These are phyloP conservation scores for Polypedilum pembai DNA, from an alignment of 1,140 invertebrate species.

Conservation along the genomic window DNA sequence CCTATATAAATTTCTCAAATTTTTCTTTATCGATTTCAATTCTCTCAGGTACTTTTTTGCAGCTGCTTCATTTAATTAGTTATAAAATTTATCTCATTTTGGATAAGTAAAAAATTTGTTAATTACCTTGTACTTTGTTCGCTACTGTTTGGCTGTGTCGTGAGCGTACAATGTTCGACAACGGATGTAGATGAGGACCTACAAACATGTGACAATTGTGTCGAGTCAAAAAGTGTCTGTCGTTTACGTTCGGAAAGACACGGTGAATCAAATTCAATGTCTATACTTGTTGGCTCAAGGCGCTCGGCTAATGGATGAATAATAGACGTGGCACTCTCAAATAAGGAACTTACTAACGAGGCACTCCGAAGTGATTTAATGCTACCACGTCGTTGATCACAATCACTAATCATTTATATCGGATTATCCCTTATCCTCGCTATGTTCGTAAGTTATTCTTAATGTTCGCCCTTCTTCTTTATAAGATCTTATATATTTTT, in stretches of 20 bases:
- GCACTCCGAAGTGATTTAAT: slow-evolving; percentile 27
- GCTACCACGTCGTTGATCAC: slow-evolving; percentile 14
- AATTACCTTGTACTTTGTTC: no score
- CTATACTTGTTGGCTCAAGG: neutral
- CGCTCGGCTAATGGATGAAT: slow-evolving; percentile 12
- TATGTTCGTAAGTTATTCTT: neutral
- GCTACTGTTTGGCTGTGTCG: no score
- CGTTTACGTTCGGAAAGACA: neutral
- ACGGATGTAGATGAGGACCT: neutral
- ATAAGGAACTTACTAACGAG: slow-evolving; percentile 21
- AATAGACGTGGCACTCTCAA: slow-evolving; percentile 20
- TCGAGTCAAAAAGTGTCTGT: neutral
- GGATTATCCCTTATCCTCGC: neutral
- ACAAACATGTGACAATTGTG: neutral
- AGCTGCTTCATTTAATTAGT: no score
- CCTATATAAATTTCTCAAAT: no score
- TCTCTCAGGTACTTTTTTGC: no score
- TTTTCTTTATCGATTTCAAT: no score
- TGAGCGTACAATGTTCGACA: no score
- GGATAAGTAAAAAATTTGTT: no score
- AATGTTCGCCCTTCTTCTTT: neutral
- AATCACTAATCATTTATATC: slow-evolving; percentile 25
- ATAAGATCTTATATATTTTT: no score
- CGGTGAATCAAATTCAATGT: neutral
- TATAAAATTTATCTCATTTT: no score